A percentile compares a stretch with the other conserved stretches of the same genome.
Evolutionary conservation across 2,113 vertebrate species (phyloP).

Genomic region (Gallinago jamesoni): DNA sequence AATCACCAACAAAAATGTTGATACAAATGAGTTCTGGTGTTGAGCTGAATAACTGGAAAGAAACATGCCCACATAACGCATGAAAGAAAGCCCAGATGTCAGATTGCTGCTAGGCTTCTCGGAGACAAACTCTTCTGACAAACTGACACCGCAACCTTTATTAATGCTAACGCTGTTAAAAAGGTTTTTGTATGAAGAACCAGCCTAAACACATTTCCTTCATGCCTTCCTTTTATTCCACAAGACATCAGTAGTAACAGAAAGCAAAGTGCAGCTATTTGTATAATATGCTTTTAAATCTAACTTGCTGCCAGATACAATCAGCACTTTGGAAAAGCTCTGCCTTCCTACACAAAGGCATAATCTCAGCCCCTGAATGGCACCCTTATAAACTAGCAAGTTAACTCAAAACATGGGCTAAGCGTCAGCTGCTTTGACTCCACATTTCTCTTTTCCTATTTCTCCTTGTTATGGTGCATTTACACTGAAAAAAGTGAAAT

Average conservation of each 20-base stretch:
- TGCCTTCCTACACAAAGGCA: neutral
- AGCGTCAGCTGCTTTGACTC: neutral
- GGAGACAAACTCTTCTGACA: neutral
- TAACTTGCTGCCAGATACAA: neutral
- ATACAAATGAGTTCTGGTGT: neutral
- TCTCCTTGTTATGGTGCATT: neutral
- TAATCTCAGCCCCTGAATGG: neutral
- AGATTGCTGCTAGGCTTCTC: neutral
- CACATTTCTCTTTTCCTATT: neutral
- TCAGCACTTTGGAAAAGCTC: neutral
- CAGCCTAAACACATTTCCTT: neutral
- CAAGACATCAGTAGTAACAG: neutral
- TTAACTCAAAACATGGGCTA: fast-evolving
- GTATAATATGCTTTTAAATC: neutral
- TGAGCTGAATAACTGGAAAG: neutral
- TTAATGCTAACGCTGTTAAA: neutral
- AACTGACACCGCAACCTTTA: neutral
- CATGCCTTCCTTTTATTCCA: neutral
- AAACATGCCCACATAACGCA: neutral
- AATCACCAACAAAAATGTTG: neutral
- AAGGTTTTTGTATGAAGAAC: neutral
- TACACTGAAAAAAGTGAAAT: neutral
- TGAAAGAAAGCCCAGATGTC: neutral
- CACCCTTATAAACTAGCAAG: neutral
- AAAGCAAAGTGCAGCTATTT: neutral